Conservation (phyloP, 2,113 vertebrate genomes). For the Coracopsis vasa region DNA sequence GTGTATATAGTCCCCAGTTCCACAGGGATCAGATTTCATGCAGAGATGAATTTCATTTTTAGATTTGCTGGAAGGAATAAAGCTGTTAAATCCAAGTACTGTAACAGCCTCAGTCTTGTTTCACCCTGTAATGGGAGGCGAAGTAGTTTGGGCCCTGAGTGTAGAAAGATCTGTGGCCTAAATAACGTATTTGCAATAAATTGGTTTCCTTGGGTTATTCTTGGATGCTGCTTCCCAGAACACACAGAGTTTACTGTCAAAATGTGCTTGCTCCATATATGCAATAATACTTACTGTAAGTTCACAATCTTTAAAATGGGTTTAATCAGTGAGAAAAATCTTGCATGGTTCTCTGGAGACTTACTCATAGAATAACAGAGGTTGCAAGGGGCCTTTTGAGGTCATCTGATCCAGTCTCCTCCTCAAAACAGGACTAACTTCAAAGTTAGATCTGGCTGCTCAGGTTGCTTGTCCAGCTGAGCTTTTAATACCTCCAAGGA, state of each 20-base stretch:
- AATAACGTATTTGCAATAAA: not conserved
- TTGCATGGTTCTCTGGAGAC: not conserved
- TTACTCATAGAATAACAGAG: not conserved
- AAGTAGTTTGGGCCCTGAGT: not conserved
- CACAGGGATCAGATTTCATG: not conserved
- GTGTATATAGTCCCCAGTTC: not conserved
- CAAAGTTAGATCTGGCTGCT: not conserved
- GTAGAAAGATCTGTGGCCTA: not conserved
- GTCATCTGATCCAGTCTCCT: not conserved
- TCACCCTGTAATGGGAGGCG: not conserved
- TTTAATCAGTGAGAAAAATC: slow-evolving; percentile 6
- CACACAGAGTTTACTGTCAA: not conserved
- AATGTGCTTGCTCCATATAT: not conserved
- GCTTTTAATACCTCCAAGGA: not conserved
- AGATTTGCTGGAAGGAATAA: slow-evolving; percentile 27
- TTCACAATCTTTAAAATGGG: not conserved
- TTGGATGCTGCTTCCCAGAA: not conserved
- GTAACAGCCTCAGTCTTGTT: not conserved
- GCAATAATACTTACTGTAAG: not conserved
- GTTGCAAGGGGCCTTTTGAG: not conserved
- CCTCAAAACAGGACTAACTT: not conserved
- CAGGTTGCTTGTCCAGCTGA: not conserved
- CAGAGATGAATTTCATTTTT: not conserved
- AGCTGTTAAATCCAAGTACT: not conserved
- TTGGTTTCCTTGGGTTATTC: slow-evolving; percentile 12